These are phyloP conservation scores for Torymus tubicola DNA, from an alignment of 2,888 invertebrate species.

Conservation along the genomic window DNA sequence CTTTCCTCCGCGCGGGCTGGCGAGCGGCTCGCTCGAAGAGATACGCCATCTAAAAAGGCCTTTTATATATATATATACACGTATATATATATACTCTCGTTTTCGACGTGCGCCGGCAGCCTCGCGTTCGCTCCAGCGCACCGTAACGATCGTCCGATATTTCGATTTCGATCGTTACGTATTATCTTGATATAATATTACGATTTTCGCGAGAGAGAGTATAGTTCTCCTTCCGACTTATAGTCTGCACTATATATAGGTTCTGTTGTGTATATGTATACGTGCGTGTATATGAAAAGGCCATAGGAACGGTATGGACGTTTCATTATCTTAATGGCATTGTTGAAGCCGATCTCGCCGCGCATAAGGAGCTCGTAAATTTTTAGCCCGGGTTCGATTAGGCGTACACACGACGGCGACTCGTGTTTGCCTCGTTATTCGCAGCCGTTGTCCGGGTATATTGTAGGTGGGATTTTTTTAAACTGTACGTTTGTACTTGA, in stretches of 20 bases:
- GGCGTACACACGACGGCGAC: background rate
- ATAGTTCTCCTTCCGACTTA: background rate
- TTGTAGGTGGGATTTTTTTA: background rate
- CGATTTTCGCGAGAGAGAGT: constrained; percentile 21
- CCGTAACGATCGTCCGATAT: constrained; percentile 54
- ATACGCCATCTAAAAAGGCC: constrained; percentile 61
- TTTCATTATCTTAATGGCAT: constrained; percentile 44
- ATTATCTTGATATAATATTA: constrained; percentile 44
- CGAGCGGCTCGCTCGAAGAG: constrained; percentile 35
- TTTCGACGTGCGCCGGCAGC: constrained; percentile 56
- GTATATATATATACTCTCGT: constrained; percentile 64
- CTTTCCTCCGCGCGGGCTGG: constrained; percentile 65
- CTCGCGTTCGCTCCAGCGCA: background rate
- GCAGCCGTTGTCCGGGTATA: constrained; percentile 28
- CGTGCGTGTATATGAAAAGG: background rate
- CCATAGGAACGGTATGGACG: background rate
- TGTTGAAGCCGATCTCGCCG: constrained; percentile 21
- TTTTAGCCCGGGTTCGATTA: background rate
- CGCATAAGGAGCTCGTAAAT: constrained; percentile 4
- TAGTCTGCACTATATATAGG: background rate
- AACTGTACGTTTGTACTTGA: too few species aligned
- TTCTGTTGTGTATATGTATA: background rate
- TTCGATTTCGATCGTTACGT: constrained; percentile 55
- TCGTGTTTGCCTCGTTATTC: constrained; percentile 15
- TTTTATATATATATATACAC: constrained; percentile 45